These are phyloP conservation scores for Tryphoninae sp. DNA, from an alignment of 2,888 invertebrate genomes.

Conservation along the genomic window DNA sequence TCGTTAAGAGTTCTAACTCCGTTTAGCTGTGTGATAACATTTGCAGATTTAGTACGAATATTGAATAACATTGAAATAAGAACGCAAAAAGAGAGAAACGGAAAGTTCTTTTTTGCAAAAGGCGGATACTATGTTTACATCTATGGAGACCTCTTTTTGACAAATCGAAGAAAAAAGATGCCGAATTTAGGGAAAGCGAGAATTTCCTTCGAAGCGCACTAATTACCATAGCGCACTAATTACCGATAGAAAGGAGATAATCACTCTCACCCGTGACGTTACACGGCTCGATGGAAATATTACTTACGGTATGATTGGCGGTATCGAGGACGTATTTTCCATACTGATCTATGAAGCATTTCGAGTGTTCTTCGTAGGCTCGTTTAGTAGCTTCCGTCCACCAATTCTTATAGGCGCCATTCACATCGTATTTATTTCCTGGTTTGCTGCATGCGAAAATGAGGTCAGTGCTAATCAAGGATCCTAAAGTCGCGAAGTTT, in stretches of 20 bases:
- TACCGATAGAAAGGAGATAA: neutral
- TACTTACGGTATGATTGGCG: conserved; percentile 87
- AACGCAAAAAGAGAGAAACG: no score
- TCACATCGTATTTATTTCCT: conserved; percentile 95
- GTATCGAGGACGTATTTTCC: conserved; percentile 93
- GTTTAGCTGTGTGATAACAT: conserved; percentile 85
- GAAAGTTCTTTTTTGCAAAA: no score
- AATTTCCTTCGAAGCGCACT: no score
- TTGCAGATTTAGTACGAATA: neutral
- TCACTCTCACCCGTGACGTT: conserved; percentile 65
- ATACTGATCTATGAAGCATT: conserved; percentile 96
- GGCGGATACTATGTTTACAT: no score
- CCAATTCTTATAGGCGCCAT: conserved; percentile 96
- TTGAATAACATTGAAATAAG: neutral
- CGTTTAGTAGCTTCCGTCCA: conserved; percentile 93
- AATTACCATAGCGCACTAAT: no score
- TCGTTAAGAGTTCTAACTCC: conserved; percentile 96
- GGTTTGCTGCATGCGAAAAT: conserved; percentile 94
- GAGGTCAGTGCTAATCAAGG: conserved; percentile 95
- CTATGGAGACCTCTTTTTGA: no score
- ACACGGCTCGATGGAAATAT: conserved; percentile 64
- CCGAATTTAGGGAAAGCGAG: no score
- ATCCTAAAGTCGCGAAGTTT: conserved; percentile 96
- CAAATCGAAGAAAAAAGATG: no score
- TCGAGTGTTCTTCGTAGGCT: conserved; percentile 91